Conservation (phyloP, 2,888 invertebrate species). For the Nomada ruficornis region DNA sequence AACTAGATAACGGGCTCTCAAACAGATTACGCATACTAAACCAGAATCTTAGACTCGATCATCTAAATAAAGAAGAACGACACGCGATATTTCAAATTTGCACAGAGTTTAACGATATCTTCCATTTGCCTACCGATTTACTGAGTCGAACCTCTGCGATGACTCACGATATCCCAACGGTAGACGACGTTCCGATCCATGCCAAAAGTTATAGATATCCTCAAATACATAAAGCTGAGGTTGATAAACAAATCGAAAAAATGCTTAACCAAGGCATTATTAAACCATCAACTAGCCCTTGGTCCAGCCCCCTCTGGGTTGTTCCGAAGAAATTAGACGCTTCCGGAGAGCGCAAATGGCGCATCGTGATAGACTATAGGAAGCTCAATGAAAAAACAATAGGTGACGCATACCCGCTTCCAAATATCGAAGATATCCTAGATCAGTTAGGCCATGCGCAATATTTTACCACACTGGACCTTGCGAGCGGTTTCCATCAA, state of each 20-base stretch:
- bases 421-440: slow-evolving; percentile 11
- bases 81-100: background rate
- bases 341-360: slow-evolving; percentile 4
- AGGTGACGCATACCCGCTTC: slow-evolving; percentile 6
- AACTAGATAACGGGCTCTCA: too few relatives aligned
- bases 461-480: background rate
- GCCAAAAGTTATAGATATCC: slow-evolving; percentile 4
- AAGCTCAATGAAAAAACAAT: slow-evolving; percentile 1
- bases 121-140: background rate
- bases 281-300: slow-evolving; percentile 12
- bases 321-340: background rate
- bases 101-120: background rate
- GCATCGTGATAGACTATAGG: slow-evolving; percentile 10
- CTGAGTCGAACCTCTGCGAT: slow-evolving; percentile 1
- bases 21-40: background rate
- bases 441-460: slow-evolving; percentile 14
- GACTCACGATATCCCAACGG: background rate
- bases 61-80: background rate
- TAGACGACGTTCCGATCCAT: slow-evolving; percentile 2
- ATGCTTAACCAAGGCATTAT: slow-evolving; percentile 6
- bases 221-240: slow-evolving; percentile 12
- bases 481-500: background rate
- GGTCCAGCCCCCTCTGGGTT: slow-evolving; percentile 8
- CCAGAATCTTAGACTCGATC: background rate
- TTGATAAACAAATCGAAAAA: slow-evolving; percentile 16